Evolutionary conservation across 2,113 vertebrate species (phyloP), one percentile per base, ranked within the genome.

Genomic region (Oncorhynchus clarkii): DNA sequence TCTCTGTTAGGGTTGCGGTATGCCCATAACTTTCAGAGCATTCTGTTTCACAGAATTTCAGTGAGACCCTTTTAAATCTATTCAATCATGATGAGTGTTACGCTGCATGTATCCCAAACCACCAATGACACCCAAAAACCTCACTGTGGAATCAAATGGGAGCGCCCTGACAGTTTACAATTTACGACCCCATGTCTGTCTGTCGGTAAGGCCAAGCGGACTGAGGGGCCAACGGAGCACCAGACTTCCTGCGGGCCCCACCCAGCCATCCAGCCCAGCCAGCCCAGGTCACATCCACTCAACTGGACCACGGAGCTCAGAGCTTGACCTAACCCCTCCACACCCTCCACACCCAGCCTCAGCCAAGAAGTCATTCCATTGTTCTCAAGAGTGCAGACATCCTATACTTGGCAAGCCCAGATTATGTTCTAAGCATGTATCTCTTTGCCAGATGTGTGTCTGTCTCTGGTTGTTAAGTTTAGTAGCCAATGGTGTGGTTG

Each of bases 351-450:
- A 59, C 86, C 84, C 88, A 0, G 75, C 57, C 69, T 0, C 59
- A 14, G 81, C 84, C 83, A 83, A 88, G 74, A 81, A 78, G 76
- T 87, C 76, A 26, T 77, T 88, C 82, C 80, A 89, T 91, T 91
- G 89, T 91, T 91, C 88, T 89, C 78, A 54, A 66, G 86, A 85
- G 84, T 64, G 73, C 34, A 83, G 49, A 84, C 80, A 84, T 90
- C 82, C 80, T 27, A 51, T 66, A 57, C 74, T n/a, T 64, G 68
- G 83, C 76, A 59, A 79, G 68, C 39, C 76, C 71, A 57, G 49
- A 72, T 79, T 78, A 72, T 5, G 48, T 64, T 18, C 22, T 2
- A 54, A 73, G 27, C 64, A 65, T 60, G 34, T 14, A 45, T 78
- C 57, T 39, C 54, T 78, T 80, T 75, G 75, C 78, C 85, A 89